Base-by-base conservation (phyloP, 1,140 invertebrate genomes). In the Latrodectus geometricus region DNA sequence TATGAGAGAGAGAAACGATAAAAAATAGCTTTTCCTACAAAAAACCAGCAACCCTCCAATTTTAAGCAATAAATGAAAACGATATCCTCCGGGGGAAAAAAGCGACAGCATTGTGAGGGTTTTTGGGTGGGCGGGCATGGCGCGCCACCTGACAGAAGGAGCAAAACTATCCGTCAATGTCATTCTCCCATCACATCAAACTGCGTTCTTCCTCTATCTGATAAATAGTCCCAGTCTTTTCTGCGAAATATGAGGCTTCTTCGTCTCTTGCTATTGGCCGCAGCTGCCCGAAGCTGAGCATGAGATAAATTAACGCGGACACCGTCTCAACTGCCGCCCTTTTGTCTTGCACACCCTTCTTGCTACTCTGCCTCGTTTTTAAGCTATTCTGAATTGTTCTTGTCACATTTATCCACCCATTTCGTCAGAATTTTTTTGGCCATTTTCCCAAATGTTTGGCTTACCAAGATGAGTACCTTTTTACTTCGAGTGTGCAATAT, bases 291-390 rank as follows among this genome's bases (percentile, higher is more conserved):
- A 65, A 20, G 56, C 50, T 14, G 35, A 68, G 80, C 70, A 52
- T 66, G 35, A 84, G 73, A 84, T 84, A 76, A 84, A 84, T 84
- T 76, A 84, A 70, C 81, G 50, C 81, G 81, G 81, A 84, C 81
- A 84, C 54, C 75, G 72, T 75, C 70, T 75, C 79, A 82, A 82
- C 20, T 61, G 54, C 50, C 54, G 54, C 69, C 66, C 66, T 80
- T 52, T 68, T 68, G 56, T 74, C 69, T 74, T 23, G n/a, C 52
- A 8, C 52, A 12, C 54, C 69, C 66, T 9, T 17, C n/a, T 49
- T 49, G n/a, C 14, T 54, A 17, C 14, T 23, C 17, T 35, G 12
- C 17, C 1, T n/a, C 23, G 14, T 23, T 21, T 61, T 61, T 61
- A 61, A 17, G 17, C 54, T 17, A 17, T 17, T 61, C 11, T 61